Evolutionary conservation across 2,888 invertebrate genomes (phyloP).

Genomic region (Cremastinae sp.): DNA sequence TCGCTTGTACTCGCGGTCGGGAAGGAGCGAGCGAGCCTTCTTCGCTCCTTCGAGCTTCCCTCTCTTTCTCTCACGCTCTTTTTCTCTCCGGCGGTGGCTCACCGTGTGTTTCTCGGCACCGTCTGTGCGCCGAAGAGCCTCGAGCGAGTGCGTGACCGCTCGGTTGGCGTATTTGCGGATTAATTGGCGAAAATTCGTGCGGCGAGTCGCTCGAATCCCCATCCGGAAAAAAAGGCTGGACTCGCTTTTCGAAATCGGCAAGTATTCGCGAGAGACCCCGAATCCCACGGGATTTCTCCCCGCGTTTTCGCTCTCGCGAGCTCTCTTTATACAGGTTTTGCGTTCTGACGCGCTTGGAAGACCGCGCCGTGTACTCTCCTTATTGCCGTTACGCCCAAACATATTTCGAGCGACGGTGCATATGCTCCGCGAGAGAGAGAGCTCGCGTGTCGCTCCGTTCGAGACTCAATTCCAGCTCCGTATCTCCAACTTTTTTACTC

Average conservation of each 20-base stretch:
- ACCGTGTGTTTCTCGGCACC: slow-evolving; percentile 4
- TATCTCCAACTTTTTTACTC: slow-evolving; percentile 25
- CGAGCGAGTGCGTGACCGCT: slow-evolving; percentile 20
- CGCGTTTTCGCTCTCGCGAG: slow-evolving; percentile 11
- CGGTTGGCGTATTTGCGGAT: background rate
- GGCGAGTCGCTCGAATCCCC: background rate
- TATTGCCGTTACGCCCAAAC: slow-evolving; percentile 30
- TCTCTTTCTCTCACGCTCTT: slow-evolving; percentile 25
- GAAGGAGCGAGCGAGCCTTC: slow-evolving; percentile 34
- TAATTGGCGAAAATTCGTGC: slow-evolving; percentile 17
- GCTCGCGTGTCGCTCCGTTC: slow-evolving; percentile 41
- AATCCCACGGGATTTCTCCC: slow-evolving; percentile 53
- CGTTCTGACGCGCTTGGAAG: background rate
- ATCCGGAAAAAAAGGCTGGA: too few species aligned
- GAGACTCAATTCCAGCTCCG: slow-evolving; percentile 41
- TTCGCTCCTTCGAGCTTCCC: slow-evolving; percentile 48
- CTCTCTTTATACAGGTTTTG: slow-evolving; percentile 11
- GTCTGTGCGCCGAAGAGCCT: slow-evolving; percentile 25
- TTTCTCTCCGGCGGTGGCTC: slow-evolving; percentile 38
- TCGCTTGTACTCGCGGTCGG: slow-evolving; percentile 52
- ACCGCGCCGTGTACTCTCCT: background rate
- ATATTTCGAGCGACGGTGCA: slow-evolving; percentile 19
- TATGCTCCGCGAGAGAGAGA: too few species aligned
- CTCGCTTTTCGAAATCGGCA: slow-evolving; percentile 33
- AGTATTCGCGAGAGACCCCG: slow-evolving; percentile 39